Evolutionary conservation across 2,888 invertebrate genomes (phyloP).

Genomic region (Papilio gigon): DNA sequence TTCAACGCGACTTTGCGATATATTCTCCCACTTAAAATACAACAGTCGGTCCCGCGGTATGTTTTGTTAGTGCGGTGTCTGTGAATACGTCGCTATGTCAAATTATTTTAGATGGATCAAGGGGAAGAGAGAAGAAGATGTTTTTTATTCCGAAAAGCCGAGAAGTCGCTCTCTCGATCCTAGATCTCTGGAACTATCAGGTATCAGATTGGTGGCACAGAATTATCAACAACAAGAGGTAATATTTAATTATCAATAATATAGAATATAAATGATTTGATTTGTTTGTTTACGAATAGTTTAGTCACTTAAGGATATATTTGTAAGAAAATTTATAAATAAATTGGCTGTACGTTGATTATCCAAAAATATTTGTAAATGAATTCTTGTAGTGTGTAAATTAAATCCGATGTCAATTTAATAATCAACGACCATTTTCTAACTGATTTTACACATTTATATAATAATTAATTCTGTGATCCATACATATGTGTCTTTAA

Average conservation of each 20-base stretch:
- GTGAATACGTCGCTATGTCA: slow-evolving; percentile 76
- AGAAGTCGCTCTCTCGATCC: slow-evolving; percentile 89
- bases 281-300: neutral
- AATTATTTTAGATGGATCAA: slow-evolving; percentile 88
- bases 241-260: slow-evolving; percentile 12
- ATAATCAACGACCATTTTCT: neutral
- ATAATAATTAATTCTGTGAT: neutral
- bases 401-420: neutral
- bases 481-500: neutral
- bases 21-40: slow-evolving; percentile 43
- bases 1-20: slow-evolving; percentile 53
- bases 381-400: neutral
- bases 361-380: slow-evolving; percentile 1
- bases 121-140: slow-evolving; percentile 82
- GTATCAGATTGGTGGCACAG: slow-evolving; percentile 83
- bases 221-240: slow-evolving; percentile 59
- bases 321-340: neutral
- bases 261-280: neutral
- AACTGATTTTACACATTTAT: neutral
- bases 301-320: slow-evolving; percentile 8
- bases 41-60: slow-evolving; percentile 42
- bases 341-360: neutral
- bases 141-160: slow-evolving; percentile 83
- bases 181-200: slow-evolving; percentile 86
- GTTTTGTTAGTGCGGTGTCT: slow-evolving; percentile 45